Conservation (phyloP, 2,797 vertebrate genomes). For the Euphonia xanthogaster region DNA sequence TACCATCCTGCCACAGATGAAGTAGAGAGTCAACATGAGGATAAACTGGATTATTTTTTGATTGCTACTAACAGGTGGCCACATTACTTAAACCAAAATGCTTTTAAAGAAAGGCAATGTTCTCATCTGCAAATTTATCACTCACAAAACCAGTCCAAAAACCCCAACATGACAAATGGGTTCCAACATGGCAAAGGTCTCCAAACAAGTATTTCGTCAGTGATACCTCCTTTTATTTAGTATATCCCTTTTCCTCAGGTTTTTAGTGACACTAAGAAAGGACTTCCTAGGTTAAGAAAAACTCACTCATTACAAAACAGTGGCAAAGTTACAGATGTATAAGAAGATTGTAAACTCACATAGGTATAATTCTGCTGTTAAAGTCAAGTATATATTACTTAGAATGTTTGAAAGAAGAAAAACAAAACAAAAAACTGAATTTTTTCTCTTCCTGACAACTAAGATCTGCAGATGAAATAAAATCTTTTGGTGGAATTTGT, state of each 20-base stretch:
- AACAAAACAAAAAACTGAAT: background rate
- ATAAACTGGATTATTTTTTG: background rate
- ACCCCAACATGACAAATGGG: rapidly evolving
- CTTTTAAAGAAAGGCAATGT: background rate
- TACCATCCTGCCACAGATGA: background rate
- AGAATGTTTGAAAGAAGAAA: background rate
- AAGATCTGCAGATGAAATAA: background rate
- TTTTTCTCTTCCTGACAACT: background rate
- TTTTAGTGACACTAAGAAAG: background rate
- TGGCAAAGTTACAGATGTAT: background rate
- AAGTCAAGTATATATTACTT: background rate
- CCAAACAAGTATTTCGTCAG: background rate
- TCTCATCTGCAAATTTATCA: background rate
- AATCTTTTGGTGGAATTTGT: background rate
- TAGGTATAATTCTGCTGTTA: background rate
- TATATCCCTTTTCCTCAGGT: background rate
- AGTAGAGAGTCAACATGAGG: background rate
- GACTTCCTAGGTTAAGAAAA: background rate
- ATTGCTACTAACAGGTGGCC: background rate
- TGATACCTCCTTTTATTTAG: background rate
- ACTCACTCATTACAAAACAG: background rate
- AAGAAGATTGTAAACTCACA: background rate
- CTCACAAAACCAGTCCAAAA: background rate
- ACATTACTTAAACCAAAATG: background rate
- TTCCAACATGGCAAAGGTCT: background rate